Conservation (phyloP, 2,113 vertebrate genomes). For the Grantiella picta region DNA sequence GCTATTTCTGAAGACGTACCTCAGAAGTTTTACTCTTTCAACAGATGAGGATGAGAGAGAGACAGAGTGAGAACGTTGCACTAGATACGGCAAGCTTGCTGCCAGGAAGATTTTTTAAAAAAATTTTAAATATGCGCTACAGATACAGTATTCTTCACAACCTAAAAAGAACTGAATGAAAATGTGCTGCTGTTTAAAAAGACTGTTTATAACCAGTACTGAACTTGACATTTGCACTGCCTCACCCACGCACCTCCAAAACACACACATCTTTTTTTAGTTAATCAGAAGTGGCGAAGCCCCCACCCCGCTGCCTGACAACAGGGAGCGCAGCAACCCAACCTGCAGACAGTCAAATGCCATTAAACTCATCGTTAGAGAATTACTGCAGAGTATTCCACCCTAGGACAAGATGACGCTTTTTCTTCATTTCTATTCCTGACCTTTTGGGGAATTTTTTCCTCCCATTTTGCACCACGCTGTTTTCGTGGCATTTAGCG, state of each 20-base stretch:
- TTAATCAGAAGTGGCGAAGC: conserved; percentile 35
- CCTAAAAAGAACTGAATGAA: conserved; percentile 68
- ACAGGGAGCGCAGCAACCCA: conserved; percentile 4
- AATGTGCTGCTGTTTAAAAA: conserved; percentile 48
- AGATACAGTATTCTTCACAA: conserved; percentile 65
- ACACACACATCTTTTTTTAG: conserved; percentile 55
- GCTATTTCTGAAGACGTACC: conserved; percentile 54
- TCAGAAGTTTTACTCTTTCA: conserved; percentile 53
- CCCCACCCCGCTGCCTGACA: neutral
- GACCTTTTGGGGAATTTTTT: neutral
- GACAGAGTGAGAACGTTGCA: conserved; percentile 47
- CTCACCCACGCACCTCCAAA: conserved; percentile 34
- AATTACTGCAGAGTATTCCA: neutral
- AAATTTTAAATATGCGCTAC: conserved; percentile 70
- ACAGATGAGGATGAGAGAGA: conserved; percentile 56
- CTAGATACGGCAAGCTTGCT: conserved; percentile 41
- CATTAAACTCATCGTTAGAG: neutral
- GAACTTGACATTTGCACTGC: conserved; percentile 59
- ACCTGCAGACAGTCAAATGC: conserved; percentile 40
- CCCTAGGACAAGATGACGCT: neutral
- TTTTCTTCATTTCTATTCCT: neutral
- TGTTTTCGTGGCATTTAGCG: neutral
- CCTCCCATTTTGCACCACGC: neutral
- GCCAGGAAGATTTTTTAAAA: conserved; percentile 56
- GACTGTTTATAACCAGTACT: conserved; percentile 46